A percentile compares a stretch with the other conserved stretches of the same genome.
Evolutionary conservation across 2,888 invertebrate species (phyloP).

Genomic region (Papilio protenor): DNA sequence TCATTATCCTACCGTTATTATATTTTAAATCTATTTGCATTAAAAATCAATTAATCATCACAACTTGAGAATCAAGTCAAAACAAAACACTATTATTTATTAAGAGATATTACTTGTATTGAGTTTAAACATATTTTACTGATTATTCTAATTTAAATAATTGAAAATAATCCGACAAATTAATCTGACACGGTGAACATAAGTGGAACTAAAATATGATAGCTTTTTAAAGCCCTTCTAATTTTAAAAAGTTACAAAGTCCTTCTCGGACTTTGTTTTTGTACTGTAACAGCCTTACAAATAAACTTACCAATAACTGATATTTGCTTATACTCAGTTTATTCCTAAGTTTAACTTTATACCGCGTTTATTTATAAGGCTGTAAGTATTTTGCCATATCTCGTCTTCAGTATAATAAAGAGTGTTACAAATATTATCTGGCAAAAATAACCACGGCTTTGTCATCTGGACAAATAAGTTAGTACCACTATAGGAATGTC

Average conservation of each 20-base stretch:
- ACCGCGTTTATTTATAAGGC: too few species aligned
- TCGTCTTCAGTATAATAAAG: too few species aligned
- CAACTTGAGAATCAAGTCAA: neutral
- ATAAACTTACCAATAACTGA: too few species aligned
- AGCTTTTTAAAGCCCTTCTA: neutral
- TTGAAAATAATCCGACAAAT: neutral
- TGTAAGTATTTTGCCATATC: too few species aligned
- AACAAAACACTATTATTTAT: neutral
- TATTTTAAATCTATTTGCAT: neutral
- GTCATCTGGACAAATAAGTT: neutral
- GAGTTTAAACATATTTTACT: neutral
- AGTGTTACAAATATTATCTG: too few species aligned
- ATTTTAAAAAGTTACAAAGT: neutral
- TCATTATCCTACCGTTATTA: neutral
- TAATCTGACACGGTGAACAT: neutral
- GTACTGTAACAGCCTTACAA: neutral
- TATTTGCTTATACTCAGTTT: too few species aligned
- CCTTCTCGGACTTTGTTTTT: neutral
- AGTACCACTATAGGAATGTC: neutral
- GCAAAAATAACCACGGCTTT: neutral
- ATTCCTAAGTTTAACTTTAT: too few species aligned
- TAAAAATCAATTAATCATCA: neutral
- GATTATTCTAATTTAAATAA: neutral
- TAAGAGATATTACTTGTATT: neutral
- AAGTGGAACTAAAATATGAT: neutral